Evolutionary conservation across 2,797 vertebrate genomes (phyloP), one percentile per base, ranked within the genome.

Genomic region (Liasis olivaceus): DNA sequence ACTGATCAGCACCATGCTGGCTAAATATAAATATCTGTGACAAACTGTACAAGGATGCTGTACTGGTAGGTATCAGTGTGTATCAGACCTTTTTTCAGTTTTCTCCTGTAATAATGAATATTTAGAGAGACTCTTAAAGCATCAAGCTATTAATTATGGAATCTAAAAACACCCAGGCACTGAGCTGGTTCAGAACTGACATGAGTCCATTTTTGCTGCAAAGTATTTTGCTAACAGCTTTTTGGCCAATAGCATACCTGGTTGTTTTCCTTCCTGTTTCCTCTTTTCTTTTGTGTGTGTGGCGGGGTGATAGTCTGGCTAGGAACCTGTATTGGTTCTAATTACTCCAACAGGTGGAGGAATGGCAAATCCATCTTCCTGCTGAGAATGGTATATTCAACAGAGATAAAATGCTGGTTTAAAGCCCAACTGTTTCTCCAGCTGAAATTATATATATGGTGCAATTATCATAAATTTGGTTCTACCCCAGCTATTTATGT

Each of bases 51-150:
- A 15, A 93, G 94, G 94, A 93, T 91, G 91, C 86, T 63, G 94
- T 96, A 93, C 92, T 95, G 97, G 95, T 96, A 96, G 96, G 95
- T 96, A 95, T 97, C 97, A 94, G 94, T 93, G 95, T 91, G 96
- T 92, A 95, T 94, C 89, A 96, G 96, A 72, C 93, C 90, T 89
- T 91, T 81, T 93, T 93, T 90, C 60, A 0, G 20, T 90, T 95
- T 94, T 91, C 36, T 77, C 31, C 51, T 88, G 91, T 62, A 88
- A 94, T 94, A 93, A 95, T 77, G 95, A 94, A 94, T 77, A 87
- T 95, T 88, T 93, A 95, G 94, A 92, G 92, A 95, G 94, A 93
- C 93, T 93, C 90, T 66, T 93, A 92, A 93, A 95, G 94, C 86
- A 94, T 91, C 85, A 95, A 96, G 84, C 92, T 94, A 90, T 96